phyloP scores from a whole-genome alignment of 2,888 invertebrate species.

The Argyra leucocephala region DNA sequence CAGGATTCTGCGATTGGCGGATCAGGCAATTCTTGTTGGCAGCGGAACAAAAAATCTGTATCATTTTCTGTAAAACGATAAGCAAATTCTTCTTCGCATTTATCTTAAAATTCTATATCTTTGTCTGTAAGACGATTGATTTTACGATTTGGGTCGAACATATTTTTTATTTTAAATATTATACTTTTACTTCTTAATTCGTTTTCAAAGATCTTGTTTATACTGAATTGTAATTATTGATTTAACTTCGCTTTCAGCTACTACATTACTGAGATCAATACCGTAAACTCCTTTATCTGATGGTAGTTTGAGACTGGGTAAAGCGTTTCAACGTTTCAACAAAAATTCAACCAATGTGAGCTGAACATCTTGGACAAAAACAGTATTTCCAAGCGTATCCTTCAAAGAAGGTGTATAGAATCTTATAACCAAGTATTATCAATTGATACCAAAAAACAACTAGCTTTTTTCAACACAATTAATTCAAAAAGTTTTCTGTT shows the following conservation, averaged over 20 bases:
- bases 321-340: conserved; percentile 43
- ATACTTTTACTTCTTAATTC: neutral
- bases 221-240: conserved; percentile 7
- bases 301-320: conserved; percentile 28
- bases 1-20: conserved; percentile 56
- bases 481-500: conserved; percentile 50
- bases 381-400: conserved; percentile 56
- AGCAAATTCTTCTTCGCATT: conserved; percentile 55
- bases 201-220: conserved; percentile 7
- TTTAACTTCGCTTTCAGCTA: conserved; percentile 32
- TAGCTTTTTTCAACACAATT: conserved; percentile 47
- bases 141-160: conserved; percentile 44
- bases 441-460: conserved; percentile 46
- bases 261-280: conserved; percentile 33
- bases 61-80: conserved; percentile 55
- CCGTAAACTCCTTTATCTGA: conserved; percentile 38
- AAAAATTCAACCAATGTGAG: conserved; percentile 25
- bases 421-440: conserved; percentile 45
- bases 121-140: conserved; percentile 48
- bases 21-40: conserved; percentile 40
- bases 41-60: conserved; percentile 49
- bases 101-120: conserved; percentile 51
- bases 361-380: conserved; percentile 52
- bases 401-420: conserved; percentile 56
- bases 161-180: conserved; percentile 21